Evolutionary conservation across 2,888 invertebrate species (phyloP).

Genomic region (Cheilosia vernalis): DNA sequence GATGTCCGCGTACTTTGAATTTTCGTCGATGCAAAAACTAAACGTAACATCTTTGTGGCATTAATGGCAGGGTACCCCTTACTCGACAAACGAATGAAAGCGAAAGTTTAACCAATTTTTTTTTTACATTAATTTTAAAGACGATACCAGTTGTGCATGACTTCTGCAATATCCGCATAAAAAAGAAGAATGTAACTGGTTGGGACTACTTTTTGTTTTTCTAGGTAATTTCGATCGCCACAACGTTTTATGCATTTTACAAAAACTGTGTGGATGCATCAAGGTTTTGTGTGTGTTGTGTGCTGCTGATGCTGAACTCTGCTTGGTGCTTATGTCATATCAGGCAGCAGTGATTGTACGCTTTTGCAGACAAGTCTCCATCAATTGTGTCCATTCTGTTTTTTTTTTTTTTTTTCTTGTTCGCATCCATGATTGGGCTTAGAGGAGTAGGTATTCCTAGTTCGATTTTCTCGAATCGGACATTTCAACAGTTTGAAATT

Average conservation of each 20-base stretch:
- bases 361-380: slow-evolving; percentile 23
- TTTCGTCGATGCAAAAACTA: slow-evolving; percentile 46
- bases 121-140: slow-evolving; percentile 60
- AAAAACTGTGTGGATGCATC: slow-evolving; percentile 33
- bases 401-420: slow-evolving; percentile 7
- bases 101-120: slow-evolving; percentile 67
- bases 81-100: slow-evolving; percentile 50
- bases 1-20: slow-evolving; percentile 51
- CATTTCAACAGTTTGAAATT: slow-evolving; percentile 15
- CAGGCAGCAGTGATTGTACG: slow-evolving; percentile 37
- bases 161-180: slow-evolving; percentile 67
- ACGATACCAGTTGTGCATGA: slow-evolving; percentile 70
- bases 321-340: slow-evolving; percentile 43
- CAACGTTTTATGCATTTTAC: slow-evolving; percentile 46
- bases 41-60: slow-evolving; percentile 58
- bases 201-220: slow-evolving; percentile 49
- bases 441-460: slow-evolving; percentile 18
- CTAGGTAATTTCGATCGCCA: slow-evolving; percentile 47
- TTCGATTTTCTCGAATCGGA: slow-evolving; percentile 15
- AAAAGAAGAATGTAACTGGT: slow-evolving; percentile 63
- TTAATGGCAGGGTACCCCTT: slow-evolving; percentile 39
- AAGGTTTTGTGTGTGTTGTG: slow-evolving; percentile 32
- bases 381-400: slow-evolving; percentile 36
- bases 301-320: slow-evolving; percentile 1
- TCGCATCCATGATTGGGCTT: slow-evolving; percentile 36